Percentiles rank a stretch among this genome's conserved stretches.
These are phyloP conservation scores for Patella depressa DNA, from an alignment of 2,888 invertebrate genomes.

Conservation along the genomic window DNA sequence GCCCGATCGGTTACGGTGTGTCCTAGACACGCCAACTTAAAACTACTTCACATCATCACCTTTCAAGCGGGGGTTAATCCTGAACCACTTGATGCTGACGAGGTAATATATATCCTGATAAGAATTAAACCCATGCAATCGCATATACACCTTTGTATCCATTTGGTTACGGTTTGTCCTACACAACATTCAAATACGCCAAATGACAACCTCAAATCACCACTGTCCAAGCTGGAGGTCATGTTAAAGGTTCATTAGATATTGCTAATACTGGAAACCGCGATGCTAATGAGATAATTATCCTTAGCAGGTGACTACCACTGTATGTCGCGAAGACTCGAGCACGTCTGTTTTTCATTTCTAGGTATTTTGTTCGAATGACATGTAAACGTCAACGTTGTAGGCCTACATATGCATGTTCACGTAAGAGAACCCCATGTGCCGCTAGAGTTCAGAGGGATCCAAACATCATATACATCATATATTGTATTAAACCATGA, in stretches of 20 bases:
- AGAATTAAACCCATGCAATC: too few relatives aligned
- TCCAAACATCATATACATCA: background rate
- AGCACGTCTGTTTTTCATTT: too few relatives aligned
- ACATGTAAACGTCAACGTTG: too few relatives aligned
- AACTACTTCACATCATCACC: slow-evolving; percentile 22
- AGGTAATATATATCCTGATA: slow-evolving; percentile 43
- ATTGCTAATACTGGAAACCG: slow-evolving; percentile 54
- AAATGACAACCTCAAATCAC: slow-evolving; percentile 24
- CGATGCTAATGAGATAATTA: slow-evolving; percentile 59
- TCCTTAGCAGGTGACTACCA: too few relatives aligned
- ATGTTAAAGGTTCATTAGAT: slow-evolving; percentile 42
- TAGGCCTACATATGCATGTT: too few relatives aligned
- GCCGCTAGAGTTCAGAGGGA: too few relatives aligned
- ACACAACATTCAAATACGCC: slow-evolving; percentile 42
- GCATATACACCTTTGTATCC: slow-evolving; percentile 42
- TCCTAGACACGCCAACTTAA: slow-evolving; percentile 44
- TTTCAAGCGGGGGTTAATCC: slow-evolving; percentile 53
- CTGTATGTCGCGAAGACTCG: too few relatives aligned
- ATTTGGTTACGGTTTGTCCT: slow-evolving; percentile 51
- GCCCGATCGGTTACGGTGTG: slow-evolving; percentile 51
- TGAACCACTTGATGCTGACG: slow-evolving; percentile 57
- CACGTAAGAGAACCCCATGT: too few relatives aligned
- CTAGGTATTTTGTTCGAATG: too few relatives aligned
- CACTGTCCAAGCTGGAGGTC: slow-evolving; percentile 43
- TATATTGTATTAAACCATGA: background rate